Base-by-base conservation (phyloP, 2,797 vertebrate species). In the Siniperca obscura region DNA sequence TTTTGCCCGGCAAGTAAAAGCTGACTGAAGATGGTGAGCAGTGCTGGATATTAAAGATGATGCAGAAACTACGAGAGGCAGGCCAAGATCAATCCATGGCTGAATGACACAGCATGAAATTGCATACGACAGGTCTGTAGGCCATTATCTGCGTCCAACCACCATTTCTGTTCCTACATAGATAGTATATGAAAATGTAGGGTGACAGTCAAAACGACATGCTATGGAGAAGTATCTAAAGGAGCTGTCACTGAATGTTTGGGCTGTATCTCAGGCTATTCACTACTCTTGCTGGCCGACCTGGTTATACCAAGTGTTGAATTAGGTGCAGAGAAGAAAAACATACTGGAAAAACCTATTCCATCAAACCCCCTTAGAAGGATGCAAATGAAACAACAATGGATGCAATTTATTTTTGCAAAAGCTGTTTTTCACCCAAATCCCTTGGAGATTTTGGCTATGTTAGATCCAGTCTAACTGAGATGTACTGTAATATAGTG, bases 41-140 rank as follows among this genome's bases (percentile, higher is more conserved):
- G 65, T 34, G 64, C 61, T 40, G 80, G 71, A 86, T 91, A 81
- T 90, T 83, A 86, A 52, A 88, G 83, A 88, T 70, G 89, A 88
- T 76, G 89, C 85, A 71, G 87, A 77, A 87, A 81, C 65, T 52
- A 83, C 7, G 22, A 79, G 82, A 75, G 53, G 70, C 76, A 83
- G 72, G 78, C 87, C 80, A 80, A 87, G 92, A 92, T 91, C 84
- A 90, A 90, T 90, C 90, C 87, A 88, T 73, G 84, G 30, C 57
- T 85, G 89, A 93, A 87, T 91, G 93, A 92, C 91, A 88, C 65
- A 48, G 86, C 87, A 86, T 93, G 91, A 94, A 93, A 95, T 92
- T 77, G 83, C 69, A 82, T 83, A 48, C 10, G 89, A 90, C 84
- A 86, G 87, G 84, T 89, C 81, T 85, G 83, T 70, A 71, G 86